These are phyloP conservation scores for Lochmaea crataegi DNA, from an alignment of 2,888 invertebrate species.

Conservation along the genomic window DNA sequence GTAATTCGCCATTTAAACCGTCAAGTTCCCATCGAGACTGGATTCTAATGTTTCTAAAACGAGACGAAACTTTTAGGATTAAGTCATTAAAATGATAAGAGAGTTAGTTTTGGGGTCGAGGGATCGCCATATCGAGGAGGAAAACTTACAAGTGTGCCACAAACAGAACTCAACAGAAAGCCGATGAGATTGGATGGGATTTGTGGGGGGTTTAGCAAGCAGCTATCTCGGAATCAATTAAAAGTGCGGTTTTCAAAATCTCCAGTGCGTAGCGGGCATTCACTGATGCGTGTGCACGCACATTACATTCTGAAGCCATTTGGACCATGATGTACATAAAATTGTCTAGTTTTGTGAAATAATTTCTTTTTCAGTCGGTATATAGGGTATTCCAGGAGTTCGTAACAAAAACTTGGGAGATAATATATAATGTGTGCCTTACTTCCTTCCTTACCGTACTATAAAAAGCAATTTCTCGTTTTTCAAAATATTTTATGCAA, in stretches of 20 bases:
- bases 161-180: constrained; percentile 41
- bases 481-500: no score
- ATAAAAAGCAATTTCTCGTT: no score
- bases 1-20: background rate
- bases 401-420: no score
- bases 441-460: no score
- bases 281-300: constrained; percentile 47
- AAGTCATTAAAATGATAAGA: constrained; percentile 46
- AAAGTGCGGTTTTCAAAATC: constrained; percentile 45
- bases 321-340: constrained; percentile 13
- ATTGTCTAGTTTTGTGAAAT: no score
- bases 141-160: constrained; percentile 47
- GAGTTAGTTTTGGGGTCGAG: constrained; percentile 38
- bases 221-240: constrained; percentile 53
- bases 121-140: constrained; percentile 47
- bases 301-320: constrained; percentile 17
- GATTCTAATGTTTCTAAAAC: background rate
- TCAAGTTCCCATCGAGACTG: background rate
- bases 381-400: no score
- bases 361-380: no score
- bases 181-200: constrained; percentile 48
- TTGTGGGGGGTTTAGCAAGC: constrained; percentile 41
- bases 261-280: constrained; percentile 39
- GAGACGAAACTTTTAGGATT: constrained; percentile 22
- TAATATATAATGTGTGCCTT: no score